Evolutionary conservation across 2,113 vertebrate genomes (phyloP).

Genomic region (Ameiurus melas): DNA sequence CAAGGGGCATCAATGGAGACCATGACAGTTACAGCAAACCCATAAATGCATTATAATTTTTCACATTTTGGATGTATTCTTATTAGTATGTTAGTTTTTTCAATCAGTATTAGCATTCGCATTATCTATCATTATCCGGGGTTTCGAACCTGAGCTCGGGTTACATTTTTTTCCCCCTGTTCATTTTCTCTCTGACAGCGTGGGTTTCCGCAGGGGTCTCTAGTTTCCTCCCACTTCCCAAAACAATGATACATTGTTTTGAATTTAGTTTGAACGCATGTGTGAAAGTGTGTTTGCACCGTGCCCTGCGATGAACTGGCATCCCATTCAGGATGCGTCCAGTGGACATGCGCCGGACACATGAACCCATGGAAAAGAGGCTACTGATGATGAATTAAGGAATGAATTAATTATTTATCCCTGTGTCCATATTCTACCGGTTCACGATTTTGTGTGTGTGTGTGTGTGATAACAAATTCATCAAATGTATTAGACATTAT

Average conservation of each 20-base stretch:
- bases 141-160: not conserved
- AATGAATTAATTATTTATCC: not conserved
- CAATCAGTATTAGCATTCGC: not conserved
- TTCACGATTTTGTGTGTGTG: not conserved
- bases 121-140: not conserved
- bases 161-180: not conserved
- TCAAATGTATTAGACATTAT: not conserved
- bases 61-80: not conserved
- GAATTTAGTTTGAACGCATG: not conserved
- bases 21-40: not conserved
- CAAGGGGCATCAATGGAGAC: not conserved
- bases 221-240: not conserved
- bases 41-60: constrained; percentile 3
- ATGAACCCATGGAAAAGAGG: not conserved
- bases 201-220: not conserved
- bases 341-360: not conserved
- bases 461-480: not conserved
- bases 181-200: not conserved
- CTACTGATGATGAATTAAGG: not conserved
- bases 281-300: not conserved
- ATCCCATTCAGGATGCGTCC: not conserved
- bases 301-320: not conserved
- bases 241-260: not conserved
- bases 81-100: not conserved
- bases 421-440: not conserved